Percentiles rank a stretch among this genome's conserved stretches.
Conservation (phyloP, 2,888 invertebrate genomes). For the Mamestra brassicae region DNA sequence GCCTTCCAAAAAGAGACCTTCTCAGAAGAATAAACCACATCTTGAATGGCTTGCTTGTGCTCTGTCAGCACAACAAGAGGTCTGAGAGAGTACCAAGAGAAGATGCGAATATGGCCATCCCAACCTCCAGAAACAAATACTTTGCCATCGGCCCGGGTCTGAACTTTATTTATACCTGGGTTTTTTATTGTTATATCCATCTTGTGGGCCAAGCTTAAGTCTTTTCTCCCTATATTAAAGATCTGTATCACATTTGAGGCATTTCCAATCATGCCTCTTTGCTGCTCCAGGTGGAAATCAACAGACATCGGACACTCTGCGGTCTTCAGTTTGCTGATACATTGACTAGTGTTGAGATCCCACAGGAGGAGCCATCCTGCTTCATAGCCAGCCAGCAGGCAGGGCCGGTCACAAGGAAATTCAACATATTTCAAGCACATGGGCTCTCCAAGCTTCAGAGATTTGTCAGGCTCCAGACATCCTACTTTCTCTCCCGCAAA, state of each 20-base stretch:
- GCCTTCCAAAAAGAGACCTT: slow-evolving; percentile 93
- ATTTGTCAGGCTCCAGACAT: slow-evolving; percentile 81
- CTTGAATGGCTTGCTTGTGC: slow-evolving; percentile 93
- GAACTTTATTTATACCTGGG: slow-evolving; percentile 93
- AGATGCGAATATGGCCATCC: slow-evolving; percentile 94
- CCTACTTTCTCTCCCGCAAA: slow-evolving; percentile 86
- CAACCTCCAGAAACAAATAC: slow-evolving; percentile 94
- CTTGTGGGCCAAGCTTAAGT: slow-evolving; percentile 90
- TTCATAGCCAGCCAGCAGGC: slow-evolving; percentile 94
- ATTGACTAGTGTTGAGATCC: slow-evolving; percentile 92
- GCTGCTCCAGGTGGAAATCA: slow-evolving; percentile 92
- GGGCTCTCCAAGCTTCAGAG: slow-evolving; percentile 90
- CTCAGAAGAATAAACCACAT: slow-evolving; percentile 93
- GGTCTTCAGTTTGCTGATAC: slow-evolving; percentile 90
- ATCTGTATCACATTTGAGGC: slow-evolving; percentile 92
- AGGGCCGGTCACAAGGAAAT: slow-evolving; percentile 87
- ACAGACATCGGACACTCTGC: slow-evolving; percentile 93
- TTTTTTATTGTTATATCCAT: slow-evolving; percentile 93
- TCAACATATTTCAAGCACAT: slow-evolving; percentile 92
- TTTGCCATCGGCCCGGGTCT: slow-evolving; percentile 93
- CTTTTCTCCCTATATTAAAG: slow-evolving; percentile 90
- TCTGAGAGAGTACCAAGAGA: slow-evolving; percentile 94
- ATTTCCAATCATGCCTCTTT: slow-evolving; percentile 93
- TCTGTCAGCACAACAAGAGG: slow-evolving; percentile 94
- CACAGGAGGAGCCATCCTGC: slow-evolving; percentile 93